Evolutionary conservation across 92 coral and sea anemone genomes (phyloP).

Genomic region (Epizoanthus scotinus): DNA sequence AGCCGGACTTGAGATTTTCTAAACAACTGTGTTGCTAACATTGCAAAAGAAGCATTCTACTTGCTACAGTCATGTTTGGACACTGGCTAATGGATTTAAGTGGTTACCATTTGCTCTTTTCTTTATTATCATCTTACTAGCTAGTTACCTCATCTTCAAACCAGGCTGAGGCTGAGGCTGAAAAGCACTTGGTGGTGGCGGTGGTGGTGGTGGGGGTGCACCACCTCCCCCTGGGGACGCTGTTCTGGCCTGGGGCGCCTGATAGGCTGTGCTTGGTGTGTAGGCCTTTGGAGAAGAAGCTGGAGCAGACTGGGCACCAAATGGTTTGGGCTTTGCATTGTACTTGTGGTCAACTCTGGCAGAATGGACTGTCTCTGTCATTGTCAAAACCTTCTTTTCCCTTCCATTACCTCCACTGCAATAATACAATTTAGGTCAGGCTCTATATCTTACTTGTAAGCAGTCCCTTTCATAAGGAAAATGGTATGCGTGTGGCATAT

Average conservation of each 20-base stretch:
- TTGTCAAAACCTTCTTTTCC: constrained; percentile 54
- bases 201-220: constrained; percentile 18
- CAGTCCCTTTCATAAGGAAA: too few species aligned
- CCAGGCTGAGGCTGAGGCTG: too few species aligned
- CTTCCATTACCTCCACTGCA: constrained; percentile 45
- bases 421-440: not conserved
- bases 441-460: not conserved
- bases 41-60: too few species aligned
- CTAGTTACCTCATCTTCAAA: constrained; percentile 31
- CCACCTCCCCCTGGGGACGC: constrained; percentile 35
- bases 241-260: constrained; percentile 33
- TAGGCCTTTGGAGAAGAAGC: constrained; percentile 36
- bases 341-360: constrained; percentile 86
- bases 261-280: constrained; percentile 1
- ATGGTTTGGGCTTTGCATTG: constrained; percentile 95
- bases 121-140: too few species aligned
- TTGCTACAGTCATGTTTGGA: too few species aligned
- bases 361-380: constrained; percentile 83
- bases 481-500: too few species aligned
- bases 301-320: constrained; percentile 71
- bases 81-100: too few species aligned
- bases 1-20: too few species aligned
- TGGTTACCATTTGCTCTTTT: too few species aligned
- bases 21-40: too few species aligned
- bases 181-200: constrained; percentile 39